Conservation (phyloP, 2,888 invertebrate species). For the Mesoligia furuncula region DNA sequence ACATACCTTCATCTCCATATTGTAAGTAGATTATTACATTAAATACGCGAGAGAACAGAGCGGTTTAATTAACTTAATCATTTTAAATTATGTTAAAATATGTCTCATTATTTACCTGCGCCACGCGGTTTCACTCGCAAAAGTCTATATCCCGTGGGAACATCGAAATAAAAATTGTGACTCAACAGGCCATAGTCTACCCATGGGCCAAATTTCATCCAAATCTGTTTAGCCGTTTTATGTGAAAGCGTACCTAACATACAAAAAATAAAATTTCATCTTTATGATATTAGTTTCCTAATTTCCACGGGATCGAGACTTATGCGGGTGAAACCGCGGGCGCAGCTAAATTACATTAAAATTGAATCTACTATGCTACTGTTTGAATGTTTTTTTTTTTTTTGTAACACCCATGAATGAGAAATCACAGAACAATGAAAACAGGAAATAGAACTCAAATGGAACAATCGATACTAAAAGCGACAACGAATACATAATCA, state of each 20-base stretch:
- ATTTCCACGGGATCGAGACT: not conserved
- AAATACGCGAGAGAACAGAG: not conserved
- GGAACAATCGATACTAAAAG: slow-evolving; percentile 36
- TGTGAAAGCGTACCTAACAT: not conserved
- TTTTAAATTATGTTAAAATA: not conserved
- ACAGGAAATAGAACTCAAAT: slow-evolving; percentile 28
- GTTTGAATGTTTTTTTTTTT: not conserved
- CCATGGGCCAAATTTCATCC: not conserved
- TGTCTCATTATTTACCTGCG: not conserved
- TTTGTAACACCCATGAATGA: not conserved
- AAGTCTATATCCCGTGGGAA: not conserved
- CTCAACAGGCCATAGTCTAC: no score
- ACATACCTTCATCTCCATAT: not conserved
- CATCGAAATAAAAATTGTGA: not conserved
- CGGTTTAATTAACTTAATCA: not conserved
- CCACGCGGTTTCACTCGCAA: not conserved
- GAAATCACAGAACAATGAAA: slow-evolving; percentile 22
- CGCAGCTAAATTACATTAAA: not conserved
- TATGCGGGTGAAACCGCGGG: not conserved
- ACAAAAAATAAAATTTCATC: not conserved
- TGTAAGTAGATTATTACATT: not conserved
- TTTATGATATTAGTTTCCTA: not conserved
- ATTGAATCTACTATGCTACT: not conserved
- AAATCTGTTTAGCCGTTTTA: not conserved
- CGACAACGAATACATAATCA: slow-evolving; percentile 45